phyloP scores from a whole-genome alignment of 2,797 vertebrate genomes.

The Coracias cyanogaster region DNA sequence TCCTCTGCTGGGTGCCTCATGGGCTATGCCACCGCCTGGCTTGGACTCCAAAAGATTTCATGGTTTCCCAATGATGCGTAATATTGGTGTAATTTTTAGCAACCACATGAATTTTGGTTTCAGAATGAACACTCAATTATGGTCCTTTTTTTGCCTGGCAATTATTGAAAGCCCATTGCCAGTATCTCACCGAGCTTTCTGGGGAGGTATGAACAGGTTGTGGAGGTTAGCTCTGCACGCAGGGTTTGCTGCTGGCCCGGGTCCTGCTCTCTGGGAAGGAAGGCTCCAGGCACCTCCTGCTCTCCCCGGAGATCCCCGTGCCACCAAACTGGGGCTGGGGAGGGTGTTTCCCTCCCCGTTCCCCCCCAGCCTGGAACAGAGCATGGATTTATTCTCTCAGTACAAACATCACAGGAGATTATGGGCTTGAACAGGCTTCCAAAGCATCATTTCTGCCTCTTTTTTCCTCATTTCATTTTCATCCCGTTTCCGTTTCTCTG shows the following conservation, averaged over 20 bases:
- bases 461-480: not conserved
- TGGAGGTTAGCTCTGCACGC: fast-evolving
- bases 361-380: not conserved
- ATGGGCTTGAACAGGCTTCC: not conserved
- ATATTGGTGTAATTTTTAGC: no score
- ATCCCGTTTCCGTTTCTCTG: not conserved
- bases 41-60: no score
- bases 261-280: not conserved
- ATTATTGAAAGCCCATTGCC: not conserved
- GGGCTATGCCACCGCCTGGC: no score
- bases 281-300: not conserved
- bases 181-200: not conserved
- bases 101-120: not conserved
- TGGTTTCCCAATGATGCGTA: no score
- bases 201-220: fast-evolving
- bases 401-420: not conserved
- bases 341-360: not conserved
- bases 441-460: not conserved
- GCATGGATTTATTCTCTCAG: not conserved
- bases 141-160: not conserved
- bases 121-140: not conserved
- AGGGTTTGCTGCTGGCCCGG: not conserved
- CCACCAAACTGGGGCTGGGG: not conserved
- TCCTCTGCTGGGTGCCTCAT: no score
- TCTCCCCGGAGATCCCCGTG: not conserved